These are phyloP conservation scores for Saturnia pavonia DNA, from an alignment of 2,888 invertebrate genomes.

Conservation along the genomic window DNA sequence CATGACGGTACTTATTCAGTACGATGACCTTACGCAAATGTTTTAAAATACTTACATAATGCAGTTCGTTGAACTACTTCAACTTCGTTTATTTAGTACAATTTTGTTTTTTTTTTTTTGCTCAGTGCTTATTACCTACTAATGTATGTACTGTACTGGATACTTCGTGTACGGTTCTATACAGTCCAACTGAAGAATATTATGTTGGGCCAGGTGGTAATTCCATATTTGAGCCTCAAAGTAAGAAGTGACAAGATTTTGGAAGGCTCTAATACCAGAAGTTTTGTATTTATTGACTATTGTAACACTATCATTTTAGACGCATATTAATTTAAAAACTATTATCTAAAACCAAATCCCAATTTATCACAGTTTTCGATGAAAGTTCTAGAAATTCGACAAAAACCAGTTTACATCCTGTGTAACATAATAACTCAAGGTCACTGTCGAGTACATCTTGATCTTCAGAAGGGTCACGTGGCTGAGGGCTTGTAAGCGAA, in stretches of 20 bases:
- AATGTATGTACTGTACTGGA: too few species aligned
- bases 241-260: background rate
- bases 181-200: background rate
- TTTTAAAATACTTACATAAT: slow-evolving; percentile 43
- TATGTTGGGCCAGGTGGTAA: too few species aligned
- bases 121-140: background rate
- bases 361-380: background rate
- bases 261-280: background rate
- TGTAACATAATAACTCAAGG: background rate
- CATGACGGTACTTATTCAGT: background rate
- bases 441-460: slow-evolving; percentile 2
- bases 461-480: slow-evolving; percentile 15
- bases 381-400: background rate
- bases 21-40: slow-evolving; percentile 44
- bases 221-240: background rate
- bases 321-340: too few species aligned
- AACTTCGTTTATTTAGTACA: background rate
- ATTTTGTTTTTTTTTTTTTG: background rate
- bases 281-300: too few species aligned
- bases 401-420: background rate
- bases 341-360: background rate
- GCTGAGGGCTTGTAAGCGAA: slow-evolving; percentile 26
- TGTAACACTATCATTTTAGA: too few species aligned
- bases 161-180: background rate
- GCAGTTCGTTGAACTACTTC: slow-evolving; percentile 21